Conservation (phyloP, 2,888 invertebrate genomes). For the Pachydiplax longipennis region DNA sequence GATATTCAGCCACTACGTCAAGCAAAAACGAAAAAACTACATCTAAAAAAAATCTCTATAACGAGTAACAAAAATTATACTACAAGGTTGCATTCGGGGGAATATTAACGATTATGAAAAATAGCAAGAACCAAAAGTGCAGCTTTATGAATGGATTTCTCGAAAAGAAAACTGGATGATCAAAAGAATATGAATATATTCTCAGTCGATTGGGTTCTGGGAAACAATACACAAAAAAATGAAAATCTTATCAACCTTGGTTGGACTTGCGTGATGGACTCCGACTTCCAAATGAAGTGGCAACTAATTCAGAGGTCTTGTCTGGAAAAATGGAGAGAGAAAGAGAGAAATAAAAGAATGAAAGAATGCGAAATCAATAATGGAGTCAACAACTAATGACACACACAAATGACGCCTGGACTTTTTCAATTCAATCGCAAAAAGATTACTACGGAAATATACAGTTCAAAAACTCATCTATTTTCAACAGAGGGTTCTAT, state of each 20-base stretch:
- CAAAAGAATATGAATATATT: background rate
- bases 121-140: slow-evolving; percentile 61
- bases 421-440: background rate
- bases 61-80: background rate
- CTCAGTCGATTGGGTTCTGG: background rate
- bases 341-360: slow-evolving; percentile 32
- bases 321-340: slow-evolving; percentile 50
- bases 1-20: too few relatives aligned
- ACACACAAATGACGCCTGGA: background rate
- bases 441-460: background rate
- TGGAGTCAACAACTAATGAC: slow-evolving; percentile 10
- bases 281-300: slow-evolving; percentile 50
- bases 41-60: background rate
- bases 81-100: background rate
- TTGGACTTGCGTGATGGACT: slow-evolving; percentile 50
- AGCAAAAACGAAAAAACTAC: too few relatives aligned
- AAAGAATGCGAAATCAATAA: slow-evolving; percentile 32
- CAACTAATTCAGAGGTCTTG: slow-evolving; percentile 51
- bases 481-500: background rate
- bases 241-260: slow-evolving; percentile 48
- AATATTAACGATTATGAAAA: slow-evolving; percentile 53
- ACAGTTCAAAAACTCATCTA: background rate
- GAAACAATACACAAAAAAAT: slow-evolving; percentile 17
- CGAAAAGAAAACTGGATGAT: slow-evolving; percentile 46
- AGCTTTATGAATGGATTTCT: slow-evolving; percentile 51